Evolutionary conservation across 2,113 vertebrate genomes (phyloP), one percentile per base, ranked within the genome.

Genomic region (Lasiurus borealis): DNA sequence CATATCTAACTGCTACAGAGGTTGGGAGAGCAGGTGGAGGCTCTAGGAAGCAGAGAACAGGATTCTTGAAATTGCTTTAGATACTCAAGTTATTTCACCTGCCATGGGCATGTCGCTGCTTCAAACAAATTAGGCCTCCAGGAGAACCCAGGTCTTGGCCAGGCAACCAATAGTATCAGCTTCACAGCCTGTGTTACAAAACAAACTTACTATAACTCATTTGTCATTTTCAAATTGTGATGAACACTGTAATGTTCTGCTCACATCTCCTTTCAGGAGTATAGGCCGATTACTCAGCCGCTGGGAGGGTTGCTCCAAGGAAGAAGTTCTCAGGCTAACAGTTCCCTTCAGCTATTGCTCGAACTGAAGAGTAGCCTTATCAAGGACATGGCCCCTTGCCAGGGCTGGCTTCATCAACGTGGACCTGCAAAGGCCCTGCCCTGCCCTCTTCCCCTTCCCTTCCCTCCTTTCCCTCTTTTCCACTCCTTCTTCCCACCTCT

Each of bases 401-500:
- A 23, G 44, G 9, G 21, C 15, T 8, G 16, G 4, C 11, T 59
- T 23, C 11, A 27, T 46, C 8, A 12, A 0, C 8, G 1, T 0
- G 8, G 84, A 34, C 18, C 14, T 57, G 19, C 14, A 44, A 44
- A 44, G 21, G 21, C 31, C 40, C 16, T 3, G 2, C 15, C 2
- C 1, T 2, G 0, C 6, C 7, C 21, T 16, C 12, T 12, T 19
- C 23, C 1, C 10, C 18, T n/a, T n/a, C 2, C 16, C 21, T 46
- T 29, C 18, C 0, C 6, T 1, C 16, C 1, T 6, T 31, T 52
- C 23, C 23, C 48, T 13, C 21, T 18, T 50, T 10, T 52, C 34
- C 1, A 25, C 54, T 52, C 4, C 0, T 11, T 34, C 0, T 6
- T 29, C 23, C 23, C 8, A 7, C 6, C 44, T 76, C 15, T 76